Evolutionary conservation across 1,140 invertebrate genomes (phyloP).

Genomic region (Caenorhabditis remanei): DNA sequence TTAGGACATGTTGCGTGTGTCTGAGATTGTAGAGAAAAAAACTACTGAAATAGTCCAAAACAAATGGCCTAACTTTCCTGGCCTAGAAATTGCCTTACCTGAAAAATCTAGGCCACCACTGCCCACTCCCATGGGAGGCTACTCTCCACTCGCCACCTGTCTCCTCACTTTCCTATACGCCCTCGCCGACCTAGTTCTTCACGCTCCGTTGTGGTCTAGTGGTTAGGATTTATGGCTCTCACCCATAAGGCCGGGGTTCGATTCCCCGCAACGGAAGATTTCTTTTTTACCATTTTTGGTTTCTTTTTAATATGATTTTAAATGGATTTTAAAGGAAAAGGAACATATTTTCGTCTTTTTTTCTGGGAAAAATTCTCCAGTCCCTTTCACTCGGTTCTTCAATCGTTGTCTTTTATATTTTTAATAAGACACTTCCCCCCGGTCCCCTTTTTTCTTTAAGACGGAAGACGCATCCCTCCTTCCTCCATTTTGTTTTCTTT

Average conservation of each 20-base stretch:
- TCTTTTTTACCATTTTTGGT: not conserved
- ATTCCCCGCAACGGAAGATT: slow-evolving; percentile 83
- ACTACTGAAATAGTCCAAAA: too few species aligned
- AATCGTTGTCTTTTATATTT: not conserved
- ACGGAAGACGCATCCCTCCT: too few species aligned
- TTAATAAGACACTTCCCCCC: not conserved
- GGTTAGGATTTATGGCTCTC: slow-evolving; percentile 88
- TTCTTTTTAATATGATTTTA: not conserved
- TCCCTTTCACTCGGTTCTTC: not conserved
- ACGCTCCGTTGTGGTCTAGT: slow-evolving; percentile 66
- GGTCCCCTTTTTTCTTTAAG: not conserved
- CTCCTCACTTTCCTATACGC: too few species aligned
- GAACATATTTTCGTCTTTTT: not conserved
- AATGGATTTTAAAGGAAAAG: not conserved
- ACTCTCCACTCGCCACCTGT: too few species aligned
- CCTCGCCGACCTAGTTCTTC: too few species aligned
- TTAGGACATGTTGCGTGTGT: too few species aligned
- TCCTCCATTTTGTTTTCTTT: not conserved
- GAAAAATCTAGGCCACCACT: too few species aligned
- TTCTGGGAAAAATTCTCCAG: not conserved
- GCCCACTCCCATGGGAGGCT: too few species aligned
- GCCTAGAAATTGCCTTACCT: too few species aligned
- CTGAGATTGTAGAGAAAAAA: too few species aligned
- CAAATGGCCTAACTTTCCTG: too few species aligned
- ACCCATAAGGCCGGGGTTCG: slow-evolving; percentile 87